These are phyloP conservation scores for Mystacornis crossleyi DNA, from an alignment of 2,113 vertebrate genomes.

Conservation along the genomic window DNA sequence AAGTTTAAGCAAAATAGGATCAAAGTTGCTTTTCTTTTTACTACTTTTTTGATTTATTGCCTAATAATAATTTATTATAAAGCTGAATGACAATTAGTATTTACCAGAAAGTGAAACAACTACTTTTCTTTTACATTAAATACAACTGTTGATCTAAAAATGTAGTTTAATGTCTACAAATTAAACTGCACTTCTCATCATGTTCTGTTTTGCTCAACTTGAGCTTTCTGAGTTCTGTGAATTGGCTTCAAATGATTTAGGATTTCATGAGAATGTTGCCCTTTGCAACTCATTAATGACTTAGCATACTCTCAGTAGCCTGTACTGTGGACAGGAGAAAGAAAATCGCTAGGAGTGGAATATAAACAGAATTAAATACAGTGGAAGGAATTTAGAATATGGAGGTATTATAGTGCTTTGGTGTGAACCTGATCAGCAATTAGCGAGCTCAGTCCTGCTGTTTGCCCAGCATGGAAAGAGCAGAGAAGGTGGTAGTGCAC, in stretches of 20 bases:
- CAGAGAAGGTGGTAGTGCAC: not conserved
- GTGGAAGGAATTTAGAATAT: not conserved
- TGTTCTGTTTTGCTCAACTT: not conserved
- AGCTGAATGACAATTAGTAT: not conserved
- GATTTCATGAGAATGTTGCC: not conserved
- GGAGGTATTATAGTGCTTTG: not conserved
- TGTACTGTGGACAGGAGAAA: not conserved
- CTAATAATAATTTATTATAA: conserved; percentile 37
- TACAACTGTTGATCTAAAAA: not conserved
- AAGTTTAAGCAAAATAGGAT: not conserved
- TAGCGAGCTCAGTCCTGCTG: not conserved
- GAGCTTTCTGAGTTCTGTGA: not conserved
- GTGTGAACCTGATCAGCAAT: not conserved
- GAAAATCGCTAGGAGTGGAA: not conserved
- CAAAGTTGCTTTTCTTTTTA: conserved; percentile 14
- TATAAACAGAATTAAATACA: not conserved
- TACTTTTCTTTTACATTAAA: conserved; percentile 16
- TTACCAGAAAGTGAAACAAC: conserved; percentile 22
- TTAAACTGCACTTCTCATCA: not conserved
- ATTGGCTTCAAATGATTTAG: not conserved
- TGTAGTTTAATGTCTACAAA: not conserved
- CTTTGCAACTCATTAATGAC: not conserved
- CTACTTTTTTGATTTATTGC: conserved; percentile 26
- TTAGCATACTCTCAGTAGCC: not conserved
- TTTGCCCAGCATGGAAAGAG: not conserved